These are phyloP conservation scores for Colletes latitarsis DNA, from an alignment of 1,140 invertebrate genomes.

Conservation along the genomic window DNA sequence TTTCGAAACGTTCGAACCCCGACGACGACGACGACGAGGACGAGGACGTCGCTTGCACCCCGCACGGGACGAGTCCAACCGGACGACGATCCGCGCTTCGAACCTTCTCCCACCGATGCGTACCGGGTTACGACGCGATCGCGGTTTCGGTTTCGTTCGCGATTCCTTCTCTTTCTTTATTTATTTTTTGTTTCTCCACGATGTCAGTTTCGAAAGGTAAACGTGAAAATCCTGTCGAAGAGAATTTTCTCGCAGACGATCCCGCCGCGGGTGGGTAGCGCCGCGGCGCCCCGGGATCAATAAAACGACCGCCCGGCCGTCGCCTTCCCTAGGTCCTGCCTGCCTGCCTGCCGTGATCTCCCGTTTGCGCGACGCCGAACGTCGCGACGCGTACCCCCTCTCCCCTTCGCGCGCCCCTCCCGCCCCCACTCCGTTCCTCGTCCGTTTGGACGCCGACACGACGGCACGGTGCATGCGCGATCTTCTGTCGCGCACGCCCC, in stretches of 20 bases:
- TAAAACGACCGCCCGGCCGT: constrained; percentile 79
- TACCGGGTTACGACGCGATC: too few relatives aligned
- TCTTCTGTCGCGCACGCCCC: constrained; percentile 47
- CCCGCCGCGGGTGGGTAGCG: constrained; percentile 78
- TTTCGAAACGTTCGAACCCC: constrained; percentile 25
- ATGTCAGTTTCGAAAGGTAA: background rate
- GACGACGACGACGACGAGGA: constrained; percentile 26
- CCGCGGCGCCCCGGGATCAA: constrained; percentile 81
- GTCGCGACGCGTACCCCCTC: constrained; percentile 56
- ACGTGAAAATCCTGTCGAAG: constrained; percentile 39
- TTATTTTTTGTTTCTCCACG: background rate
- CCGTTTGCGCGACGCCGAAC: constrained; percentile 67
- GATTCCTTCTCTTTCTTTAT: background rate
- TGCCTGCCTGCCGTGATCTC: constrained; percentile 65
- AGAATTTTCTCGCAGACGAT: constrained; percentile 59
- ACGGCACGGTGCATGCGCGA: constrained; percentile 42
- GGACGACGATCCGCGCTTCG: constrained; percentile 5
- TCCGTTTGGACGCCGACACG: constrained; percentile 14
- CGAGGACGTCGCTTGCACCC: background rate
- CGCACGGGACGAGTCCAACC: constrained; percentile 10
- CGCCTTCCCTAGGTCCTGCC: constrained; percentile 74
- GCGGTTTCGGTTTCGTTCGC: too few relatives aligned
- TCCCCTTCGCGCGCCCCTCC: constrained; percentile 6
- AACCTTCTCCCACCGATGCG: background rate
- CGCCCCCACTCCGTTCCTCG: constrained; percentile 48